Base-by-base conservation (phyloP, 2,797 vertebrate genomes). In the Phataginus tricuspis region DNA sequence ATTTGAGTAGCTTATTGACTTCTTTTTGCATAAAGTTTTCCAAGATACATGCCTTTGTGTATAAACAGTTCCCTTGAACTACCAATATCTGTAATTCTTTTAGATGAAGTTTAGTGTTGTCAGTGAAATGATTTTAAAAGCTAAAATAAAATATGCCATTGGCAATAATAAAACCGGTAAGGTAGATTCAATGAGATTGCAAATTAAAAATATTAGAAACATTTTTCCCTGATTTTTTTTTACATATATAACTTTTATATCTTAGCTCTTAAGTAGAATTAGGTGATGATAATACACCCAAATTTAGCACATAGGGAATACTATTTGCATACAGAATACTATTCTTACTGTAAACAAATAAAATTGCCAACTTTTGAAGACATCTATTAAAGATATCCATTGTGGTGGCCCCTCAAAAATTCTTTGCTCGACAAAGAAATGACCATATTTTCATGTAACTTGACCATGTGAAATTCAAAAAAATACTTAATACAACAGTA, bases 11-110 rank as follows among this genome's bases (percentile, higher is more conserved):
- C 25, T 79, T 31, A 91, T 18, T 95, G 37, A 68, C 7, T 97
- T 97, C 2, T 37, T 11, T 91, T 85, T 78, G 31, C 19, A 51
- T 59, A 74, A 95, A 90, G 49, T 97, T 96, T 93, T 75, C 55
- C 49, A 80, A 80, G 29, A 90, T 25, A 4, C 51, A 49, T 66
- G 2, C 64, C 25, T 87, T 87, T 77, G 16, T 93, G 51, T 71
- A 78, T 55, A 61, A 92, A 61, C 15, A 90, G 14, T 68, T 84
- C 49, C 29, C n/a, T 78, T 79, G n/a, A 78, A 51, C 27, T 90
- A 63, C 5, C 31, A 80, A 66, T 42, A 51, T 68, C 18, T 53
- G 21, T 4, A 92, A 64, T 91, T 95, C 37, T 91, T 95, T 86
- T 55, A 80, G 27, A 51, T 75, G 23, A 95, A 89, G 72, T 86